These are phyloP conservation scores for Entosphenus tridentatus DNA, from an alignment of 2,113 vertebrate genomes.

Conservation along the genomic window DNA sequence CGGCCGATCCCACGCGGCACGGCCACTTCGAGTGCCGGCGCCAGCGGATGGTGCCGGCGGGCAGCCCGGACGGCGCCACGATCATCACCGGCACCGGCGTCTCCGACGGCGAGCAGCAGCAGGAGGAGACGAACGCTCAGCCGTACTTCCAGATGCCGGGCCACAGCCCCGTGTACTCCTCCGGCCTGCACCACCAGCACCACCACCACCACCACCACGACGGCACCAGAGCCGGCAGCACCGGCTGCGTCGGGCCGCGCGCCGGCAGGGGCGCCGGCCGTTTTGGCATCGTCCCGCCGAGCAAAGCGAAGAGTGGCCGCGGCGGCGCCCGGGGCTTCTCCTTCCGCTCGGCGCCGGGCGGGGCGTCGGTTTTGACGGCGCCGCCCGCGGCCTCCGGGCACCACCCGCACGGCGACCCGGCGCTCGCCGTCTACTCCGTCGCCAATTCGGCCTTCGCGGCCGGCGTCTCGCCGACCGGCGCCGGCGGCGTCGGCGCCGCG, in stretches of 20 bases:
- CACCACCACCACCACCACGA: neutral
- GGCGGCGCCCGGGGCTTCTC: conserved; percentile 12
- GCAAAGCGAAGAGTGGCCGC: neutral
- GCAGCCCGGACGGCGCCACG: no score
- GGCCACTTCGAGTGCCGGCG: neutral
- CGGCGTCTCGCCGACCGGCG: neutral
- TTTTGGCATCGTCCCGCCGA: no score
- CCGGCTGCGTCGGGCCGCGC: neutral
- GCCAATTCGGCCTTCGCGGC: neutral
- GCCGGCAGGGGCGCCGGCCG: neutral
- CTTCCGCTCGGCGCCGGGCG: conserved; percentile 4
- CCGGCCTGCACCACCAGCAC: neutral
- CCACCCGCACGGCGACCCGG: neutral
- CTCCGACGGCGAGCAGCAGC: neutral
- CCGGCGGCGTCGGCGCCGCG: conserved; percentile 12
- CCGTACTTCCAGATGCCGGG: no score
- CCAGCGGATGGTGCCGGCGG: no score
- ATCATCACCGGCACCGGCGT: neutral
- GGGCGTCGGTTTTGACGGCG: neutral
- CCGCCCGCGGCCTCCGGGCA: neutral
- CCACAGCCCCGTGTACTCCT: neutral
- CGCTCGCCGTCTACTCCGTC: neutral
- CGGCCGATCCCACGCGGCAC: conserved; percentile 12
- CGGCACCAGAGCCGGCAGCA: no score
- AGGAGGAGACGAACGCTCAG: neutral